Evolutionary conservation across 2,113 vertebrate species (phyloP).

Genomic region (Solea solea): DNA sequence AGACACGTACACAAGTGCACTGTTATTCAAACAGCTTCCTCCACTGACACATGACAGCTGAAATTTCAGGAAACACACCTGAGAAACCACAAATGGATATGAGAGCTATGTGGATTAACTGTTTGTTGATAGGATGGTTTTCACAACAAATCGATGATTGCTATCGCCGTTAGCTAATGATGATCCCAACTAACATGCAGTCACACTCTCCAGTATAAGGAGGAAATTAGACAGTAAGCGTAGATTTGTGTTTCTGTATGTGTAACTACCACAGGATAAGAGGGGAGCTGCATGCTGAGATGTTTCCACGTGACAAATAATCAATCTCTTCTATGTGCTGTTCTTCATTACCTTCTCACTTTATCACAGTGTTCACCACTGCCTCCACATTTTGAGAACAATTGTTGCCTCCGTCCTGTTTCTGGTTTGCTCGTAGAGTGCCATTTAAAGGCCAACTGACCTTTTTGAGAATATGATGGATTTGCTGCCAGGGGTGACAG

Average conservation of each 20-base stretch:
- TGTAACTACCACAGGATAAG: constrained; percentile 14
- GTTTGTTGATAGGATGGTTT: constrained; percentile 5
- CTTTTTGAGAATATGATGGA: constrained; percentile 58
- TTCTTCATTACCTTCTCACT: constrained; percentile 5
- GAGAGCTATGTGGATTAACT: constrained; percentile 23
- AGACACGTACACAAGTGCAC: constrained; percentile 21
- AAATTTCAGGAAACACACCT: constrained; percentile 8
- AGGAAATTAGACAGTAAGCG: constrained; percentile 12
- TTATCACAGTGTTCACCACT: constrained; percentile 1
- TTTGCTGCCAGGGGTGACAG: constrained; percentile 51
- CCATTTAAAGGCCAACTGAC: constrained; percentile 37
- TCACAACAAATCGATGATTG: constrained; percentile 19
- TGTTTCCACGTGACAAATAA: constrained; percentile 2
- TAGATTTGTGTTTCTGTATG: constrained; percentile 6
- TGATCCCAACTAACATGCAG: constrained; percentile 41
- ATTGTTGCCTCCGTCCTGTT: not conserved
- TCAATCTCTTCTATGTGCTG: constrained; percentile 4
- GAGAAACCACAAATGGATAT: constrained; percentile 22
- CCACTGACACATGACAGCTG: constrained; percentile 16
- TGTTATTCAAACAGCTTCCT: constrained; percentile 8
- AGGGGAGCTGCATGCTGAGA: constrained; percentile 50
- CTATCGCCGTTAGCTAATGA: not conserved
- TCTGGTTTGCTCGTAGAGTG: constrained; percentile 15
- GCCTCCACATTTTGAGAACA: constrained; percentile 22
- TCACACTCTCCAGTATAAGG: constrained; percentile 16